A percentile compares a stretch with the other conserved stretches of the same genome.
Evolutionary conservation across 2,888 invertebrate genomes (phyloP).

Genomic region (Epinotia ramella): DNA sequence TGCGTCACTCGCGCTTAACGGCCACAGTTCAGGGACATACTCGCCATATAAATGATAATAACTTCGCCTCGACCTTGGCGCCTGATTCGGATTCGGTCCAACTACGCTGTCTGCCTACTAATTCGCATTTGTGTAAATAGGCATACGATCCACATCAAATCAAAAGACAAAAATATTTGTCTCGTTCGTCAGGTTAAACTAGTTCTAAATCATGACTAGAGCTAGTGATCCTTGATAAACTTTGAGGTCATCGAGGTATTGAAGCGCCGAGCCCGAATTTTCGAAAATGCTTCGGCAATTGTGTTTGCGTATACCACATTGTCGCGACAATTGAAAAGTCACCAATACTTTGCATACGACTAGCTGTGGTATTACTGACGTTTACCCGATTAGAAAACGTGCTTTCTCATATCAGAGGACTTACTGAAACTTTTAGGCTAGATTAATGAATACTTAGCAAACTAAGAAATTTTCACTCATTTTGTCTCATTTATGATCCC

Average conservation of each 20-base stretch:
- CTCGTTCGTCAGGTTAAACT: constrained; percentile 8
- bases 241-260: background rate
- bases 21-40: constrained; percentile 80
- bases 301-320: background rate
- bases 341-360: too few relatives aligned
- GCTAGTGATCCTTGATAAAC: constrained; percentile 1
- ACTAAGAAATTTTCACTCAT: background rate
- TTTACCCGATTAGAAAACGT: too few relatives aligned
- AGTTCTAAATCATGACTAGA: constrained; percentile 2
- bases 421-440: background rate
- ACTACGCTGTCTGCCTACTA: constrained; percentile 79
- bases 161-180: constrained; percentile 13
- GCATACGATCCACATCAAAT: constrained; percentile 41
- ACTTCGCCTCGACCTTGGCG: constrained; percentile 76
- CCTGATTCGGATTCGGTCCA: constrained; percentile 79
- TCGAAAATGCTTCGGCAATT: background rate
- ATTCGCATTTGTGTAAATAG: constrained; percentile 57
- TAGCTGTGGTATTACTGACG: too few relatives aligned
- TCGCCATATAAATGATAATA: constrained; percentile 81
- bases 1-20: constrained; percentile 75
- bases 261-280: background rate
- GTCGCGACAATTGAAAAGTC: background rate
- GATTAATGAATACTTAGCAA: background rate
- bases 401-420: too few relatives aligned
- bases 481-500: background rate